A percentile compares a stretch with the other conserved stretches of the same genome.
phyloP scores from a whole-genome alignment of 2,797 vertebrate species.

The Poecilia gillii region DNA sequence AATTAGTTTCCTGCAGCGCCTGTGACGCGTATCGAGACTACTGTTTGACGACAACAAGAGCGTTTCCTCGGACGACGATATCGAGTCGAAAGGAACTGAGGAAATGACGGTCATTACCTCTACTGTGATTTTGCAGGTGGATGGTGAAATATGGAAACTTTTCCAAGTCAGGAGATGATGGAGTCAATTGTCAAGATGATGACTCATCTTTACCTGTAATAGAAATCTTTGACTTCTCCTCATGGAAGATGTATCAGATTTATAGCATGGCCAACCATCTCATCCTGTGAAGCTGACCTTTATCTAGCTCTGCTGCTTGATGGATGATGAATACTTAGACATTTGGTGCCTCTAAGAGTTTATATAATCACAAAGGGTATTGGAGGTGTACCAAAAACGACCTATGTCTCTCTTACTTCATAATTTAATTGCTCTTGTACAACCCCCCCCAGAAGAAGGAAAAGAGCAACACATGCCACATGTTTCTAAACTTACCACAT shows the following conservation, averaged over 20 bases:
- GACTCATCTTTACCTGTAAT: constrained; percentile 3
- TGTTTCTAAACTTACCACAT: neutral
- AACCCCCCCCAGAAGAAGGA: neutral
- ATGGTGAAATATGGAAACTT: neutral
- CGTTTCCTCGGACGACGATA: neutral
- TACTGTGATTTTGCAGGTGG: neutral
- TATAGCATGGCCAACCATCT: neutral
- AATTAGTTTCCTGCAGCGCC: neutral
- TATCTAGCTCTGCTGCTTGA: neutral
- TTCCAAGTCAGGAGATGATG: neutral
- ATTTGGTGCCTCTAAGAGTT: neutral
- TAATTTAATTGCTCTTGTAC: neutral
- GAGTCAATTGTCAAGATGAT: constrained; percentile 2
- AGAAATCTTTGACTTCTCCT: constrained; percentile 1
- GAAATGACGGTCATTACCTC: neutral
- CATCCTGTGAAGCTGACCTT: neutral
- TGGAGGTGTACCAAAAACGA: neutral
- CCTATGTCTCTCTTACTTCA: neutral
- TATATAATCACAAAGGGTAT: constrained; percentile 1
- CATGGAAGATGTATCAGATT: neutral
- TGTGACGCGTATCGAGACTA: neutral
- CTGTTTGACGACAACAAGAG: neutral
- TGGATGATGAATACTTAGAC: neutral
- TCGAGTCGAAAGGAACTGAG: neutral
- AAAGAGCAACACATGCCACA: neutral